Percentiles rank a stretch among this genome's conserved stretches.
Conservation (phyloP, 1,140 invertebrate species). For the Tyrophagus putrescentiae region DNA sequence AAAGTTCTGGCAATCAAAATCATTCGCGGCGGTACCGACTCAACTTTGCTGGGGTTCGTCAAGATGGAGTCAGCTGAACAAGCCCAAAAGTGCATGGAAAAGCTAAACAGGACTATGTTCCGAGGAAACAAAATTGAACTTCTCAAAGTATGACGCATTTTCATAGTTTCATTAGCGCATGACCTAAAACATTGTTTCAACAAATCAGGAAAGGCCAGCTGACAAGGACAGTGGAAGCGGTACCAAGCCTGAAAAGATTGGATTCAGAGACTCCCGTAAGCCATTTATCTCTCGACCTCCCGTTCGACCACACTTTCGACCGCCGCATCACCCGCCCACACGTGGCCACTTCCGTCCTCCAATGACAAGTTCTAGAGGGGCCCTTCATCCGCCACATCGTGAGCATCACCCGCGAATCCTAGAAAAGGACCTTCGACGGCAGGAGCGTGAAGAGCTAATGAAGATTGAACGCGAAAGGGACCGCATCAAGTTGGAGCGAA, state of each 20-base stretch:
- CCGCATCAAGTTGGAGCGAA: background rate
- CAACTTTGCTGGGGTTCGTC: conserved; percentile 10
- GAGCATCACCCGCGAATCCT: background rate
- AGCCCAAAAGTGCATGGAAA: conserved; percentile 10
- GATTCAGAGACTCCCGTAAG: conserved; percentile 8
- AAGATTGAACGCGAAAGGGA: conserved; percentile 5
- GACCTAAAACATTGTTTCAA: conserved; percentile 1
- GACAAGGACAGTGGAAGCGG: conserved; percentile 8
- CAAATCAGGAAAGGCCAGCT: background rate
- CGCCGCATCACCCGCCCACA: background rate
- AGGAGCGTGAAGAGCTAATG: background rate
- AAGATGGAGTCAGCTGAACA: conserved; percentile 7
- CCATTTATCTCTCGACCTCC: background rate
- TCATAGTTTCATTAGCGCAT: no score
- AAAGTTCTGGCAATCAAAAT: conserved; percentile 16
- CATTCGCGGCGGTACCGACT: background rate
- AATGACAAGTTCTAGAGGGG: background rate
- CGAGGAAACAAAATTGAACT: conserved; percentile 17
- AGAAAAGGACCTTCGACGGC: background rate
- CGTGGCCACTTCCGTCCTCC: background rate
- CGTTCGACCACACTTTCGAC: background rate
- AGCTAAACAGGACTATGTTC: conserved; percentile 7
- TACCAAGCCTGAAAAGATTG: conserved; percentile 7
- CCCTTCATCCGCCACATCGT: background rate
- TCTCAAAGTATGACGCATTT: background rate